phyloP scores from a whole-genome alignment of 2,888 invertebrate species.

The Drosophila koepferae region DNA sequence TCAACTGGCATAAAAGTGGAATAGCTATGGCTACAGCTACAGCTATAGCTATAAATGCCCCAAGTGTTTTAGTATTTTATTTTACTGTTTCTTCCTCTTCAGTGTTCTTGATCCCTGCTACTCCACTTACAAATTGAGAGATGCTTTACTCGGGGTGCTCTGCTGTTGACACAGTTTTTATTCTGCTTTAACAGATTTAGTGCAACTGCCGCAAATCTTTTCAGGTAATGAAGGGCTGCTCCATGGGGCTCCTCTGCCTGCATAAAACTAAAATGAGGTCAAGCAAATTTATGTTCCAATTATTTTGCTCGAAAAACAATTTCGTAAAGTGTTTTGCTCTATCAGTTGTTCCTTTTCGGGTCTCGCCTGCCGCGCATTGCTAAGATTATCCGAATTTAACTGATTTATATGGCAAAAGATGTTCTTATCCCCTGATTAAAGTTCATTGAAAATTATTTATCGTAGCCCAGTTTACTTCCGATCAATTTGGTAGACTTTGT shows the following conservation, averaged over 20 bases:
- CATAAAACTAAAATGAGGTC: slow-evolving; percentile 41
- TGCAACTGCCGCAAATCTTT: slow-evolving; percentile 32
- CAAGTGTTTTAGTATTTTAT: slow-evolving; percentile 52
- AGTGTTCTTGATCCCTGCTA: slow-evolving; percentile 17
- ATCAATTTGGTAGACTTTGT: no score
- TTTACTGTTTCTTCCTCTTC: slow-evolving; percentile 31
- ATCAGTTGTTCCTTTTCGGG: slow-evolving; percentile 10
- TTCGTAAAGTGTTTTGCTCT: slow-evolving; percentile 43
- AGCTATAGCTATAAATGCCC: slow-evolving; percentile 56
- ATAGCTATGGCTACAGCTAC: slow-evolving; percentile 51
- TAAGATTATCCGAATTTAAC: slow-evolving; percentile 19
- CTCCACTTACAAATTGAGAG: slow-evolving; percentile 43
- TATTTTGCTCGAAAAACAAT: slow-evolving; percentile 57
- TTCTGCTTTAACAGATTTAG: slow-evolving; percentile 54
- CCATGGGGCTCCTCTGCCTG: slow-evolving; percentile 13
- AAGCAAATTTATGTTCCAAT: slow-evolving; percentile 57
- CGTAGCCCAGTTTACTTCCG: no score
- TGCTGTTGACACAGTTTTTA: slow-evolving; percentile 63
- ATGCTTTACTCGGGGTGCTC: slow-evolving; percentile 23
- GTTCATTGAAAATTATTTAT: background rate
- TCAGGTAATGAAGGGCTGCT: slow-evolving; percentile 43
- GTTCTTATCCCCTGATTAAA: background rate
- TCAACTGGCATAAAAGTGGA: slow-evolving; percentile 50
- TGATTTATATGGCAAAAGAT: background rate
- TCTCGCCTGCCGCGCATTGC: slow-evolving; percentile 3